Conservation (phyloP, 2,113 vertebrate genomes). For the Silurus glanis region DNA sequence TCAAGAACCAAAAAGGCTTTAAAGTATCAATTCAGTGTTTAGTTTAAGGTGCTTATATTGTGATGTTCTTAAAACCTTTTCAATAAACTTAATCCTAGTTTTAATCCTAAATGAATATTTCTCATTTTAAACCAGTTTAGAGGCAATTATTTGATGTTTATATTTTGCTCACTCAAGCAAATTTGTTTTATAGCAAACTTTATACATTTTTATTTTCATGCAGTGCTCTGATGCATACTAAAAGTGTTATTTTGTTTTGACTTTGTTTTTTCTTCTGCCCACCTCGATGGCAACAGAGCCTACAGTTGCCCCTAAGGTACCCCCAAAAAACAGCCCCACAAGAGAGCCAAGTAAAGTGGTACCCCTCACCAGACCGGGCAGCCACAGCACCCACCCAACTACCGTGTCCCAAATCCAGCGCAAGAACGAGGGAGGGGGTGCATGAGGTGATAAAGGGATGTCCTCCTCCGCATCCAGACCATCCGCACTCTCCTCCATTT, state of each 20-base stretch:
- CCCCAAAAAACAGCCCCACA: conserved; percentile 73
- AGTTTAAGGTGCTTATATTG: neutral
- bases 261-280: conserved; percentile 61
- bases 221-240: neutral
- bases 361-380: conserved; percentile 62
- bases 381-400: conserved; percentile 57
- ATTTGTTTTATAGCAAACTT: neutral
- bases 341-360: conserved; percentile 70
- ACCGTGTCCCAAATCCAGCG: conserved; percentile 66
- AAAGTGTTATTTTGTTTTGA: conserved; percentile 44
- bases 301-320: conserved; percentile 70
- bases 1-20: neutral
- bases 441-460: conserved; percentile 42
- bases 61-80: neutral
- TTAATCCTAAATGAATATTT: neutral
- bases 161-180: neutral
- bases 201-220: neutral
- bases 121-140: neutral
- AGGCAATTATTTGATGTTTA: neutral
- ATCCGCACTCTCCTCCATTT: conserved; percentile 41
- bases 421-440: conserved; percentile 49
- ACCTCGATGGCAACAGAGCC: conserved; percentile 75
- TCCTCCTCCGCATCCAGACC: conserved; percentile 45
- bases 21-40: neutral
- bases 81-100: neutral